Evolutionary conservation across 2,113 vertebrate genomes (phyloP).

Genomic region (Melanerpes aurifrons): DNA sequence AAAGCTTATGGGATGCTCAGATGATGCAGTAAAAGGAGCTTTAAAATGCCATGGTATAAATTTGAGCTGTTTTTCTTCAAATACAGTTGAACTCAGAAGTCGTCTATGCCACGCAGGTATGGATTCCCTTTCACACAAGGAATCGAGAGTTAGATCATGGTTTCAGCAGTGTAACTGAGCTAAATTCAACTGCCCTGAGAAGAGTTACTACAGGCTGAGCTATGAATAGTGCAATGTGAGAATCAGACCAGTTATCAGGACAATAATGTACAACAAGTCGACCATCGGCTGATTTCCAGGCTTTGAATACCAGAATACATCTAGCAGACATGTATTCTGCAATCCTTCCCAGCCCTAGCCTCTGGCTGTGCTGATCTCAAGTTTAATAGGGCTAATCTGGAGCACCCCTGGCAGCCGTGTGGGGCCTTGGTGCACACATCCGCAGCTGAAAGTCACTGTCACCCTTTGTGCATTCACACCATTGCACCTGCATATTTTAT

Average conservation of each 20-base stretch:
- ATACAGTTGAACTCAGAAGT: not conserved
- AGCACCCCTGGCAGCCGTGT: not conserved
- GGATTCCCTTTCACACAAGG: not conserved
- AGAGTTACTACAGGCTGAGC: not conserved
- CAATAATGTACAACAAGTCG: not conserved
- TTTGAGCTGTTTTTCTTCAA: not conserved
- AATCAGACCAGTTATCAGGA: not conserved
- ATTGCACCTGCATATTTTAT: constrained; percentile 47
- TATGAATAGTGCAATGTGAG: not conserved
- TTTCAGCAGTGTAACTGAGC: not conserved
- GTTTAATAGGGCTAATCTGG: not conserved
- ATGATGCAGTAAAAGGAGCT: not conserved
- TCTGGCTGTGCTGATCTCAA: not conserved
- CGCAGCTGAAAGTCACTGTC: not conserved
- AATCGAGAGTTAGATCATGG: not conserved
- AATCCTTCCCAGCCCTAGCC: not conserved
- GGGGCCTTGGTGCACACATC: not conserved
- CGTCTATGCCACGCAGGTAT: not conserved
- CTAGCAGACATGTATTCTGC: not conserved
- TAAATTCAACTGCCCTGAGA: not conserved
- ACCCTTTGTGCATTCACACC: not conserved
- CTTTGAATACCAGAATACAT: not conserved
- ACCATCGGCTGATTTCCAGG: not conserved
- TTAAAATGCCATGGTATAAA: not conserved
- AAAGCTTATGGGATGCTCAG: not conserved